A percentile compares a stretch with the other conserved stretches of the same genome.
Conservation (phyloP, 2,113 vertebrate genomes). For the Zingel zingel region DNA sequence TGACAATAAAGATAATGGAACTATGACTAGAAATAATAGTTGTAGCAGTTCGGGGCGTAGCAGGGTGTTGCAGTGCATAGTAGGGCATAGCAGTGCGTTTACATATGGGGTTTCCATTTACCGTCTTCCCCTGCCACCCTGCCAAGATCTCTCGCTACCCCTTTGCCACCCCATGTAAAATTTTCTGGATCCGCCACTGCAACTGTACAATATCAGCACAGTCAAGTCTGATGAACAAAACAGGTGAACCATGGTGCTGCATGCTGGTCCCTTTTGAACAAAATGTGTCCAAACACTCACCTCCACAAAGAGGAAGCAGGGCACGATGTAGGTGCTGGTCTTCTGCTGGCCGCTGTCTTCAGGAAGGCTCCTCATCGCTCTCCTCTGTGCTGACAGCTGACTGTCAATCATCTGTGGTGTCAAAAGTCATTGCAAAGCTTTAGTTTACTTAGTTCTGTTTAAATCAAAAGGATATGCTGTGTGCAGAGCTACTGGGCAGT, state of each 20-base stretch:
- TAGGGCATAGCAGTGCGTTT: no score
- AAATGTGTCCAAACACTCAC: slow-evolving; percentile 68
- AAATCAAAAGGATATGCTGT: background rate
- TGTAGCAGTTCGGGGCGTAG: no score
- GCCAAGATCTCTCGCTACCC: no score
- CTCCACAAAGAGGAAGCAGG: slow-evolving; percentile 86
- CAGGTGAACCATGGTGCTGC: background rate
- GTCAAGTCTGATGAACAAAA: slow-evolving; percentile 1
- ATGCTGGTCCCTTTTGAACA: background rate
- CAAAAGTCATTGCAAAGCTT: slow-evolving; percentile 39
- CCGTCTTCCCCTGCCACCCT: no score
- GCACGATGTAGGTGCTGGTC: slow-evolving; percentile 85
- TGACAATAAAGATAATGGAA: no score
- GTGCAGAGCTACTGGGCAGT: background rate
- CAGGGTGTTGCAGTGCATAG: no score
- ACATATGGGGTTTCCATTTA: no score
- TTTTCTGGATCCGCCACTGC: no score
- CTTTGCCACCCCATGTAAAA: no score
- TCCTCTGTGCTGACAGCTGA: slow-evolving; percentile 63
- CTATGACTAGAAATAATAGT: no score
- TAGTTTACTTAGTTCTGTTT: background rate
- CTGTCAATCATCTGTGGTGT: slow-evolving; percentile 73
- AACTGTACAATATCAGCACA: no score
- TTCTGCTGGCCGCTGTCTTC: slow-evolving; percentile 71
- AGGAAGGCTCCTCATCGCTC: slow-evolving; percentile 62